A percentile compares a stretch with the other conserved stretches of the same genome.
Conservation (phyloP, 2,797 vertebrate genomes). For the Sylvilagus floridanus region DNA sequence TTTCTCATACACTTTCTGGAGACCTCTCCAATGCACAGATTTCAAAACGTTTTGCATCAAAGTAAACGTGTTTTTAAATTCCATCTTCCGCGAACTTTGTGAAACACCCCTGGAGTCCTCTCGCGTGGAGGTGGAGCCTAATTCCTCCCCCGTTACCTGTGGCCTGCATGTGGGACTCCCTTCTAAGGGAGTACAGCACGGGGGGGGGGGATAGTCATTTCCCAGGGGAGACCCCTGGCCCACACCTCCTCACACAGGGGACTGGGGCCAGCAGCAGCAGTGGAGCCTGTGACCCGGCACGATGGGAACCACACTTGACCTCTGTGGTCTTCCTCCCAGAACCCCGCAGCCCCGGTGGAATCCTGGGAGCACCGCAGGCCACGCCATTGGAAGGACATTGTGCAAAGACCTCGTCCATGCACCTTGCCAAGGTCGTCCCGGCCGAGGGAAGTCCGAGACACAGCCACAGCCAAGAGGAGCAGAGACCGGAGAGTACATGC, state of each 20-base stretch:
- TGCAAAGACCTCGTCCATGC: not conserved
- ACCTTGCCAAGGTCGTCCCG: not conserved
- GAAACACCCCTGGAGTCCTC: not conserved
- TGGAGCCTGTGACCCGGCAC: not conserved
- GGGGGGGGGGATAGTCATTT: not conserved
- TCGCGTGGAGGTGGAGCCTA: not conserved
- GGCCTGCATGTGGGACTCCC: not conserved
- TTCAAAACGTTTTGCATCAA: too few relatives aligned
- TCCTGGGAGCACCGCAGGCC: not conserved
- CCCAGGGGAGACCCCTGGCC: not conserved
- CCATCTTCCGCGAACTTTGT: too few relatives aligned
- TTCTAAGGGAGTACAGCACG: not conserved
- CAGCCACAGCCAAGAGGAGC: not conserved
- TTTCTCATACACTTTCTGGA: too few relatives aligned
- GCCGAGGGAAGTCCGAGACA: not conserved
- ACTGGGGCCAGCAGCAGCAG: not conserved
- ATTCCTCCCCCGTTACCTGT: not conserved
- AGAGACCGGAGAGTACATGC: not conserved
- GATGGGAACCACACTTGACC: not conserved
- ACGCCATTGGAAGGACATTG: not conserved
- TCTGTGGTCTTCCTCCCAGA: not conserved
- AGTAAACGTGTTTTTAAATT: too few relatives aligned
- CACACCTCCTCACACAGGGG: not conserved
- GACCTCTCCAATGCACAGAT: too few relatives aligned
- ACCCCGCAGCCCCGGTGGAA: not conserved